Base-by-base conservation (phyloP, 2,113 vertebrate genomes). In the Percina caprodes region DNA sequence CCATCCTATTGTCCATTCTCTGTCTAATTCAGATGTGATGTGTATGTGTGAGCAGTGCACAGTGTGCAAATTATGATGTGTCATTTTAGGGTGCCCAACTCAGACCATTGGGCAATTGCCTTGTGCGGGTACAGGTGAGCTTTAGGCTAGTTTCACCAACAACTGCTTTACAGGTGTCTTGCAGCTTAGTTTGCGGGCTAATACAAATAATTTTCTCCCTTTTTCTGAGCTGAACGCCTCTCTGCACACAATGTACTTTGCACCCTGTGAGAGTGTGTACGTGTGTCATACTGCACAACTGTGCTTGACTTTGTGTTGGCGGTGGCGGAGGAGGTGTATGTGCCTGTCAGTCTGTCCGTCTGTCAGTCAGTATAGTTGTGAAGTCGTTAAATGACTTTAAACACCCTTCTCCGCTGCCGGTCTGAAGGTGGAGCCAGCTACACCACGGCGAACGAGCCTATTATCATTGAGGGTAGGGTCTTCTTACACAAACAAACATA, bases 381-480 rank as follows among this genome's bases (percentile, higher is more conserved):
- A 81, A 88, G 87, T 91, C 68, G 11, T 84, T 89, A 84, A 85
- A 82, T 90, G 86, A 85, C 89, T 92, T 80, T 86, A 66, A 83
- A 91, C 79, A 66, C 26, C 82, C 70, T 91, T 93, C 84, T 93
- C 79, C 87, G 62, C 73, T 94, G 86, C 86, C 74, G 67, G 71
- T 89, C 74, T 73, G 61, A 89, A 95, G 93, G 92, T 91, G 93
- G 87, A 92, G 9, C 75, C 67, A 75, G 86, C 75, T 13, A 75
- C 82, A 92, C 88, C 92, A 90, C 91, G 65, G 88, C 73, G 91
- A 89, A 84, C 68, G 78, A 94, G 66, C 92, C 94, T 70, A 71
- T 77, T 68, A 79, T 94, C 89, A 95, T 95, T 91, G 78, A 92
- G 90, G 94, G 93, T 95, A 92, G 69, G 90, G 54, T 77, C 23